A percentile compares a stretch with the other conserved stretches of the same genome.
Evolutionary conservation across 1,140 invertebrate genomes (phyloP).

Genomic region (Bradysia coprophila): DNA sequence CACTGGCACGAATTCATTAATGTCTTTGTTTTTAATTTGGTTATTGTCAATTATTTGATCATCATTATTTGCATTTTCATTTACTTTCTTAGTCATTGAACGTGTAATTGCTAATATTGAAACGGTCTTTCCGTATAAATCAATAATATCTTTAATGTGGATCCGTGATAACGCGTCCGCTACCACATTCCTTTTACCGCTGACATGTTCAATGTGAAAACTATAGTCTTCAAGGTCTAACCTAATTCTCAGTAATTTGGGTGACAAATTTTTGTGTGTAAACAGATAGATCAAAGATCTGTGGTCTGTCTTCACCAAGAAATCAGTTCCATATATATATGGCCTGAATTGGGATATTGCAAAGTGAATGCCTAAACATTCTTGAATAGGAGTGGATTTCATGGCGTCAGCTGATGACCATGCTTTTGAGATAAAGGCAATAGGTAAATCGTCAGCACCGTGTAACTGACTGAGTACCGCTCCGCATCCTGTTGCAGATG

Average conservation of each 20-base stretch:
- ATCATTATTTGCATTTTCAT: too few species aligned
- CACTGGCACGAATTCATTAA: too few species aligned
- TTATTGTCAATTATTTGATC: too few species aligned
- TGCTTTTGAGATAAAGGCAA: background rate
- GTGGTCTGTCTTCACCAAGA: background rate
- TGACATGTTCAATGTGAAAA: background rate
- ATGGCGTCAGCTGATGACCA: background rate
- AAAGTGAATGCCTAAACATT: background rate
- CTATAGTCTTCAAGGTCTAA: background rate
- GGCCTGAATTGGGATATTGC: background rate
- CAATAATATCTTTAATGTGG: background rate
- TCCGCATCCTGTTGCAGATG: background rate
- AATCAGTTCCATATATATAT: too few species aligned
- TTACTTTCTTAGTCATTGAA: too few species aligned
- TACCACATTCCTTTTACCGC: background rate
- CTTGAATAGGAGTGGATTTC: too few species aligned
- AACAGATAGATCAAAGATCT: too few species aligned
- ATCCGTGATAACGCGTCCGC: background rate
- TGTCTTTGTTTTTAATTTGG: too few species aligned
- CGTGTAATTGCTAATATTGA: too few species aligned
- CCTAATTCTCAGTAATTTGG: background rate
- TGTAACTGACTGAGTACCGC: too few species aligned
- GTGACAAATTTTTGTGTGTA: too few species aligned
- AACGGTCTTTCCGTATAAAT: too few species aligned
- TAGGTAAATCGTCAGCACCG: background rate